phyloP scores from a whole-genome alignment of 2,113 vertebrate species.

The Ammodytes dubius region DNA sequence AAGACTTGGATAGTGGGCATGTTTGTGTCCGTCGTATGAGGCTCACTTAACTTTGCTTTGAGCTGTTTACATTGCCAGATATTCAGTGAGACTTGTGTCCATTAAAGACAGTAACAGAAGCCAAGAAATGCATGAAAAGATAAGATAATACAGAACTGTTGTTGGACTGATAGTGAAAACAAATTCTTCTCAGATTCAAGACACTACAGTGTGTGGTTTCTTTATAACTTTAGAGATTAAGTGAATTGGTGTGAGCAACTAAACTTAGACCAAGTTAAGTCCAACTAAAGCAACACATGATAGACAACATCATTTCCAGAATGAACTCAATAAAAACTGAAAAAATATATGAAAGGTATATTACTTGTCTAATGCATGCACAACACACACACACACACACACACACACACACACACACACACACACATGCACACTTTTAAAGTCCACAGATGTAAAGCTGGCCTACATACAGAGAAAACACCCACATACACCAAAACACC shows the following conservation, averaged over 20 bases:
- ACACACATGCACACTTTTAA: neutral
- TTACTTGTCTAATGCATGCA: slow-evolving; percentile 23
- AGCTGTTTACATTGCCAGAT: neutral
- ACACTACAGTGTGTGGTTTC: slow-evolving; percentile 8
- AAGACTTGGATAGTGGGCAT: neutral
- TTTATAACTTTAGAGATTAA: slow-evolving; percentile 7
- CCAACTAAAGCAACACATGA: neutral
- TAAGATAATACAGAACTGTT: neutral
- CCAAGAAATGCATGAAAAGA: neutral
- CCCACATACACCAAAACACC: slow-evolving; percentile 62
- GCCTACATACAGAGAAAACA: slow-evolving; percentile 56
- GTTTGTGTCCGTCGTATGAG: neutral
- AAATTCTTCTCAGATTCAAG: slow-evolving; percentile 2
- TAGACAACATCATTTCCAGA: slow-evolving; percentile 35
- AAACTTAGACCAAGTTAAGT: slow-evolving; percentile 10
- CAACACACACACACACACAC: neutral
- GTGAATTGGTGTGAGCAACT: slow-evolving; percentile 15
- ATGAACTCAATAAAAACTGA: slow-evolving; percentile 19
- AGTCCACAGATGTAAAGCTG: slow-evolving; percentile 39
- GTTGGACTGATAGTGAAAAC: neutral
- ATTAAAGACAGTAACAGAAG: neutral
- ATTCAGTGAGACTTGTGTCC: neutral
- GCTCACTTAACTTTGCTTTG: neutral
- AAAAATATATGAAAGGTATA: slow-evolving; percentile 6
- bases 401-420: neutral